phyloP scores from a whole-genome alignment of 2,888 invertebrate genomes.

The Drosophila mimica region DNA sequence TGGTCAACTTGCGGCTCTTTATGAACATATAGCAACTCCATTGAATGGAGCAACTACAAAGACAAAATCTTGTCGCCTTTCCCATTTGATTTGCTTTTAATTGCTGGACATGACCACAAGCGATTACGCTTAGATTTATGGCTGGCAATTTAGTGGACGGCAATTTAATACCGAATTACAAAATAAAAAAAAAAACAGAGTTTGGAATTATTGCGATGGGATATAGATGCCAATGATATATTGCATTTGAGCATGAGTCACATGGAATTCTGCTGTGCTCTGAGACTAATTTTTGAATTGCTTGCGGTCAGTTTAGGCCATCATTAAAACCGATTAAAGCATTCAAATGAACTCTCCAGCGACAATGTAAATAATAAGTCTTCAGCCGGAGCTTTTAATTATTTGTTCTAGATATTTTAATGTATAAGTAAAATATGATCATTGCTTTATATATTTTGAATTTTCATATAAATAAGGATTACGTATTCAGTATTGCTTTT shows the following conservation, averaged over 20 bases:
- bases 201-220: constrained; percentile 7
- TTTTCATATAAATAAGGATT: too few species aligned
- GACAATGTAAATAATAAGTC: neutral
- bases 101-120: constrained; percentile 53
- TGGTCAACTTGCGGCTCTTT: constrained; percentile 36
- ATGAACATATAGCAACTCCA: constrained; percentile 28
- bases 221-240: constrained; percentile 24
- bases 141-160: constrained; percentile 55
- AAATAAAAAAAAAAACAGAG: constrained; percentile 1
- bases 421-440: too few species aligned
- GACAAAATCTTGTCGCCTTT: constrained; percentile 41
- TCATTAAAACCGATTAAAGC: neutral
- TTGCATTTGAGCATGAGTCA: constrained; percentile 12
- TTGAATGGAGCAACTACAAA: constrained; percentile 5
- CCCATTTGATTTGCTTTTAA: constrained; percentile 66
- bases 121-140: constrained; percentile 62
- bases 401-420: neutral
- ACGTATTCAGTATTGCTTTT: too few species aligned
- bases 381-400: neutral
- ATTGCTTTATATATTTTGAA: too few species aligned
- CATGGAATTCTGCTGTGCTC: neutral
- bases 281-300: neutral
- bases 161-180: constrained; percentile 28
- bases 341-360: neutral
- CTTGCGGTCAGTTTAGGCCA: too few species aligned